phyloP scores from a whole-genome alignment of 2,888 invertebrate genomes.

The Sinotaia quadrata region DNA sequence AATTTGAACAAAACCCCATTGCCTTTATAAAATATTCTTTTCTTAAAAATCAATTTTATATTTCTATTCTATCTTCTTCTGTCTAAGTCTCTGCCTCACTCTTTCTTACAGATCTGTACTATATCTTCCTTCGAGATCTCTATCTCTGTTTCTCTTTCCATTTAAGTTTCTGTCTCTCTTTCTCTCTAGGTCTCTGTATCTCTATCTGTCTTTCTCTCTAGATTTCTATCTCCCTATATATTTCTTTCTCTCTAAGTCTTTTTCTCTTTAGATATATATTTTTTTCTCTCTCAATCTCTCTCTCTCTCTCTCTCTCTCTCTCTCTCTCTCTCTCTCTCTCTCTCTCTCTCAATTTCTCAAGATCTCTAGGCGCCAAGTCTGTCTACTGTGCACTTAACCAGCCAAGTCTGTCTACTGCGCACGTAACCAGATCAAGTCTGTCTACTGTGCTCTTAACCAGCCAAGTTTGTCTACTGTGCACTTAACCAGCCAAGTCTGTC shows the following conservation, averaged over 20 bases:
- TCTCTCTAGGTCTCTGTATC: neutral
- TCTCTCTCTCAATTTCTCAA: conserved; percentile 15
- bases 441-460: too few species aligned
- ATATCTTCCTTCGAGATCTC: too few species aligned
- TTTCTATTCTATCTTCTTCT: neutral
- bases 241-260: conserved; percentile 12
- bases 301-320: conserved; percentile 12
- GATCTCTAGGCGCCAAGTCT: too few species aligned
- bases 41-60: neutral
- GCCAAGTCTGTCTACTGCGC: too few species aligned
- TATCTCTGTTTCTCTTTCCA: neutral
- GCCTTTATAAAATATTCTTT: too few species aligned
- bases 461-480: too few species aligned
- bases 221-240: neutral
- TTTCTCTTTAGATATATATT: conserved; percentile 9
- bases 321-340: conserved; percentile 12
- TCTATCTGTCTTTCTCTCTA: conserved; percentile 7
- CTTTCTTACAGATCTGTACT: too few species aligned
- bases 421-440: too few species aligned
- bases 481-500: too few species aligned
- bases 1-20: too few species aligned
- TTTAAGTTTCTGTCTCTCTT: neutral
- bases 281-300: neutral
- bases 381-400: too few species aligned
- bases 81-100: conserved; percentile 7